Base-by-base conservation (phyloP, 1,140 invertebrate species). In the Bombyx mori region DNA sequence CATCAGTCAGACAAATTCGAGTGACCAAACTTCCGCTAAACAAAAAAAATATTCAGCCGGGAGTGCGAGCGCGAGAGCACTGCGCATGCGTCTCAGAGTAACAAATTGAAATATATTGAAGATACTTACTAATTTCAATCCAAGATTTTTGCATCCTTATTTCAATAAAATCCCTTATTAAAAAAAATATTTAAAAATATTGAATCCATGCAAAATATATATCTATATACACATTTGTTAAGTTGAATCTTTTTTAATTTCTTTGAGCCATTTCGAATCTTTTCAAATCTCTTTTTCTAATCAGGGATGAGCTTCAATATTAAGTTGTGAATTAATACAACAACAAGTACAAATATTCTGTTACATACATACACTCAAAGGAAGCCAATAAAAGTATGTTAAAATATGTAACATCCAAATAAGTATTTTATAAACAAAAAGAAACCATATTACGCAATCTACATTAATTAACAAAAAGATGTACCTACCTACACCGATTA, bases 11-110 rank as follows among this genome's bases (percentile, higher is more conserved):
- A 56, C 45, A 47, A 56, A 56, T 56, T 56, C 6, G 4, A 56
- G 44, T 56, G 44, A 56, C 54, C 44, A 56, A 56, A 56, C 18
- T 47, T 46, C 54, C 54, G 44, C 54, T 18, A 56, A 56, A 56
- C 54, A 47, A 7, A 56, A 56, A 56, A 45, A 47, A 50, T 50
- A 50, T 50, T 50, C 18, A 50, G 49, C 49, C 49, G 49, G 18
- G 49, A 50, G 9, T 10, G 2, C 18, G 49, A 50, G 49, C 8
- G 49, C 49, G 49, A 50, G 49, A 50, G 49, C 49, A 50, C 18
- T 50, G 18, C 49, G 49, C 49, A 50, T 50, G 49, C 49, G 49
- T 50, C 49, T 50, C 49, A 50, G 49, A 50, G 49, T 18, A 18
- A 18, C 12, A 18, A 18, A 18, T 18, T 50, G 1, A 50, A 50